Conservation (phyloP, 1,140 invertebrate genomes). For the Diachasma alloeum region DNA sequence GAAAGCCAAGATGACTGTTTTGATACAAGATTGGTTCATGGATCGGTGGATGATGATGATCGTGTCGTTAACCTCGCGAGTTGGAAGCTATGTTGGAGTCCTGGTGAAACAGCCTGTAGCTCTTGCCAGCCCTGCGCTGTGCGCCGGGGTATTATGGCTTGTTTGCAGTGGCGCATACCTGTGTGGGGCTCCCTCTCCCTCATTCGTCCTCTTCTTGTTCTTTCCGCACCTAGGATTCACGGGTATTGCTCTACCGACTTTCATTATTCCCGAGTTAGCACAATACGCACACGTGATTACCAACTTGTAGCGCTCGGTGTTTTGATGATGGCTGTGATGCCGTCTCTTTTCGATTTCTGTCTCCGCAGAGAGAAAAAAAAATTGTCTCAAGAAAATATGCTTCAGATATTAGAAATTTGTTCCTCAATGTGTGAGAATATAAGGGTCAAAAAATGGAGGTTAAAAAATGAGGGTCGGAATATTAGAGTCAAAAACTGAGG, state of each 20-base stretch:
- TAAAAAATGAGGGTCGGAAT: no score
- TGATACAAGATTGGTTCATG: slow-evolving; percentile 11
- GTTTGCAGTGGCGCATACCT: slow-evolving; percentile 38
- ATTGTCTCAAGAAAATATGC: no score
- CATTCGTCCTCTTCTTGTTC: neutral
- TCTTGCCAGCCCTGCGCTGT: neutral
- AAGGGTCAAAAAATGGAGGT: no score
- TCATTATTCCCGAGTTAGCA: slow-evolving; percentile 28
- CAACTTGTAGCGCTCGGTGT: slow-evolving; percentile 15
- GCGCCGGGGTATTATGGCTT: slow-evolving; percentile 30
- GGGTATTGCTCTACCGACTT: slow-evolving; percentile 23
- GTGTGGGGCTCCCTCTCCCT: slow-evolving; percentile 3
- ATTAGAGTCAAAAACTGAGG: no score
- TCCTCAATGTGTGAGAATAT: no score
- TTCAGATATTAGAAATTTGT: no score
- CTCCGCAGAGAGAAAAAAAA: neutral
- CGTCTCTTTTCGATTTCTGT: neutral
- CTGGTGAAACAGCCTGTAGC: slow-evolving; percentile 27
- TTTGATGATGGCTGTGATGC: slow-evolving; percentile 11
- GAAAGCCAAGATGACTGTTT: neutral
- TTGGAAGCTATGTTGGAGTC: slow-evolving; percentile 22
- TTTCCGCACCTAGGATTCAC: slow-evolving; percentile 28
- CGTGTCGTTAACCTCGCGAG: slow-evolving; percentile 26
- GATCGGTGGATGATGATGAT: slow-evolving; percentile 23
- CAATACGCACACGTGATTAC: slow-evolving; percentile 30